A percentile compares a stretch with the other conserved stretches of the same genome.
These are phyloP conservation scores for Turdus rufiventris DNA, from an alignment of 2,113 vertebrate species.

Conservation along the genomic window DNA sequence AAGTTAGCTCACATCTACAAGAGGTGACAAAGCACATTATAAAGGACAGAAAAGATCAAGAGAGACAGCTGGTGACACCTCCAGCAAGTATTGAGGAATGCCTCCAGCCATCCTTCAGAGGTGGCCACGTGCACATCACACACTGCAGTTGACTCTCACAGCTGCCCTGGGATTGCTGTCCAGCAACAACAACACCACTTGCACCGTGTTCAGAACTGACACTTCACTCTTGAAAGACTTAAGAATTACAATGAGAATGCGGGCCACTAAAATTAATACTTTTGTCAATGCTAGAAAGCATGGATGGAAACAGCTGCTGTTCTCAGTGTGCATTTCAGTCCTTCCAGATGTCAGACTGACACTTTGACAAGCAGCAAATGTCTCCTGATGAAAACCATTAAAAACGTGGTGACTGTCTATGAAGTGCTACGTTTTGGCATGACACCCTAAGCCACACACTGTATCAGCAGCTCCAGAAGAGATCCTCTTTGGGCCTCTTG, in stretches of 20 bases:
- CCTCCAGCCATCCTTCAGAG: not conserved
- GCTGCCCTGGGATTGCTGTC: not conserved
- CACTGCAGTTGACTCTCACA: not conserved
- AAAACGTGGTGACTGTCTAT: not conserved
- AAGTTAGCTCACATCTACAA: not conserved
- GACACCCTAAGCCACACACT: not conserved
- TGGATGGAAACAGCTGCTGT: not conserved
- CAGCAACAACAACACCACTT: not conserved
- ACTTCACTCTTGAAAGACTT: not conserved
- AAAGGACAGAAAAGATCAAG: not conserved
- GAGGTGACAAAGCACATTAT: not conserved
- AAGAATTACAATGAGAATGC: not conserved
- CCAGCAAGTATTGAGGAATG: not conserved
- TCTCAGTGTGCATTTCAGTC: not conserved
- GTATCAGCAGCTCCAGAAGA: not conserved
- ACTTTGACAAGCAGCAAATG: not conserved
- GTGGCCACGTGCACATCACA: fast-evolving
- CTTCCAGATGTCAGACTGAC: not conserved
- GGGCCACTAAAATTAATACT: not conserved
- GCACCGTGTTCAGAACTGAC: not conserved
- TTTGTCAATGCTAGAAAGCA: not conserved
- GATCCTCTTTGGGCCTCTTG: not conserved
- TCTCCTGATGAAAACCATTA: slow-evolving; percentile 5
- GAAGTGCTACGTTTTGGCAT: not conserved
- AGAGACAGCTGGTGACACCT: not conserved